Evolutionary conservation across 53 echinoderm and acorn worm genomes (phyloP), one percentile per base, ranked within the genome.

Genomic region (Actinopyga echinites): DNA sequence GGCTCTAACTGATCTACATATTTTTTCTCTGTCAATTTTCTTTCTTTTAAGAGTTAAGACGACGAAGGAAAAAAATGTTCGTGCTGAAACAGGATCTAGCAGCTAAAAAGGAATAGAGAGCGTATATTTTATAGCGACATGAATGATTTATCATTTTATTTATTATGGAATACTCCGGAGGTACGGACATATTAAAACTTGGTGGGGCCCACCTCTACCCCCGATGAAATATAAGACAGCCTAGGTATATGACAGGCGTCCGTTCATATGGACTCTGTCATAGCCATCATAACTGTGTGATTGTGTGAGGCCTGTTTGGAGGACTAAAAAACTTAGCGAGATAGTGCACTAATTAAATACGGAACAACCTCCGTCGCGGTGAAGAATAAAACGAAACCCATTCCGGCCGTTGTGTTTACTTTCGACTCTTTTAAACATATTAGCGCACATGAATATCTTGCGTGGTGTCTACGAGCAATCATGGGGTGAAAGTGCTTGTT

Each of bases 111-210:
- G 71, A 71, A 71, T 40, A 71, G 71, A 71, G 71, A 71, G 21
- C 32, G 71, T 71, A 71, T 71, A 71, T 71, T 71, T 71, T 71
- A 71, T 44, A 19, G 71, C 40, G 71, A 71, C 71, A 71, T 71
- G 71, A 71, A 71, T 71, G 71, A 71, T 71, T 71, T 71, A 71
- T 71, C 42, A 71, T 71, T 71, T 71, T 71, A 71, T 71, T 71
- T 71, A 71, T 71, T 71, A 71, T 71, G 71, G 71, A 71, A 71
- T 71, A 71, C 71, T 71, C 71, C 71, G 42, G 24, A 71, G 49
- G 71, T 71, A 71, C 71, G 71, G 71, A 71, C 71, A 71, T 71
- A 71, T 71, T 71, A 71, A 71, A 71, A 71, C 71, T 71, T 71
- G 71, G 40, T 71, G 68, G 45, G 71, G 71, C 71, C 71, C 71